Evolutionary conservation across 2,888 invertebrate species (phyloP), one percentile per base, ranked within the genome.

Genomic region (Nymphalis polychloros): DNA sequence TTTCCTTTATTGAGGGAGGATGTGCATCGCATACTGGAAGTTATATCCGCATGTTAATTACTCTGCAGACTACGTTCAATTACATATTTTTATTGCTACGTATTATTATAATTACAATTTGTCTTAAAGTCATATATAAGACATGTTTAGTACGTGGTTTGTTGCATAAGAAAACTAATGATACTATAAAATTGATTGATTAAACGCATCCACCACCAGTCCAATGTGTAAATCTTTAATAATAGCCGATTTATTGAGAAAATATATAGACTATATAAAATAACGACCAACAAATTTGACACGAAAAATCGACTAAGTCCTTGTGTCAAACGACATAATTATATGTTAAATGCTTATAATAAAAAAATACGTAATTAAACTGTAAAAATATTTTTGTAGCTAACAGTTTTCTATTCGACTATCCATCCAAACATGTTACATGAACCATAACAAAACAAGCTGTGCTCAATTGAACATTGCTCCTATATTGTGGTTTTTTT

Each of bases 1-100:
- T 72, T 77, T 76, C 76, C 74, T 67, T 64, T 67, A 63, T 71
- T 68, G 69, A 70, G 70, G 74, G 74, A 75, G 75, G 73, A 75
- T 76, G 76, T 74, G 75, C 76, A 73, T 67, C 72, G 74, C 71
- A 68, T 63, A 66, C 61, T 72, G 60, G 65, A 69, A 69, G 59
- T 69, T 67, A 81, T 79, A 83, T 87, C 84, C 84, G 85, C 78
- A 77, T 73, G 76, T 75, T 87, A 89, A 88, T 86, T 87, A 81
- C 79, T 77, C 73, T 65, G 79, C 79, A 81, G 79, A 80, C 63
- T 48, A 20, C 27, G 46, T 50, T 65, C 52, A 10, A 27, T 31
- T 47, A 55, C 52, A 63, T 47, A 59, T 41, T 31, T 55, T 55
- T 20, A 35, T 10, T 27, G 6, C 50, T 27, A 53, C 27, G 53